phyloP scores from a whole-genome alignment of 2,797 vertebrate species.

The Bucorvus abyssinicus region DNA sequence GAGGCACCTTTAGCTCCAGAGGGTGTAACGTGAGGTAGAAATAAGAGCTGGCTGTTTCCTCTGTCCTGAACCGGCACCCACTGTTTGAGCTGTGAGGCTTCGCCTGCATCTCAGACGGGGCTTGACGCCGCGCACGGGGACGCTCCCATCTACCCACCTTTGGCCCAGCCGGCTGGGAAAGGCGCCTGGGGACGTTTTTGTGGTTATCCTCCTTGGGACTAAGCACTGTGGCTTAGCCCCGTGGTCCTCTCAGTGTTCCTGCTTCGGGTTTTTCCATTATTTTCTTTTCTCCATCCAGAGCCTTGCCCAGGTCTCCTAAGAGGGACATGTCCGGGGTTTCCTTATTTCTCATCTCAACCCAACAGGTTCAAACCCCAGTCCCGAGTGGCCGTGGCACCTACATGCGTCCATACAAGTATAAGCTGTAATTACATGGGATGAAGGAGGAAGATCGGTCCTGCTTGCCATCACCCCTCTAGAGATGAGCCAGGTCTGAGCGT shows the following conservation, averaged over 20 bases:
- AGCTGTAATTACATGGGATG: neutral
- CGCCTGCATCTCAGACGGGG: neutral
- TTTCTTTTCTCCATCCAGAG: accelerated
- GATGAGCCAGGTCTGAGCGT: neutral
- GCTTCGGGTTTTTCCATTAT: neutral
- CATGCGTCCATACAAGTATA: accelerated
- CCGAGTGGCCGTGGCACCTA: neutral
- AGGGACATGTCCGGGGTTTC: accelerated
- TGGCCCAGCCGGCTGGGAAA: neutral
- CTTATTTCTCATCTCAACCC: neutral
- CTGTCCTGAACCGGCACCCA: accelerated
- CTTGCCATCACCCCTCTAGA: neutral
- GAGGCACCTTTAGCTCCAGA: neutral
- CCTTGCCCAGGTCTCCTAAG: neutral
- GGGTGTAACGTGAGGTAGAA: neutral
- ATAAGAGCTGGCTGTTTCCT: neutral
- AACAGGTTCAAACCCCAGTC: neutral
- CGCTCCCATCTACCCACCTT: neutral
- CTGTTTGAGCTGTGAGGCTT: neutral
- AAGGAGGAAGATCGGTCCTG: neutral
- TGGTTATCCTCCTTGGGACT: neutral
- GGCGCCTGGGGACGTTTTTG: neutral
- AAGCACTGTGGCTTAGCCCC: neutral
- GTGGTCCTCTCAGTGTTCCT: neutral
- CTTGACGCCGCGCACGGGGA: accelerated